These are phyloP conservation scores for Slavum lentiscoides DNA, from an alignment of 2,888 invertebrate species.

Conservation along the genomic window DNA sequence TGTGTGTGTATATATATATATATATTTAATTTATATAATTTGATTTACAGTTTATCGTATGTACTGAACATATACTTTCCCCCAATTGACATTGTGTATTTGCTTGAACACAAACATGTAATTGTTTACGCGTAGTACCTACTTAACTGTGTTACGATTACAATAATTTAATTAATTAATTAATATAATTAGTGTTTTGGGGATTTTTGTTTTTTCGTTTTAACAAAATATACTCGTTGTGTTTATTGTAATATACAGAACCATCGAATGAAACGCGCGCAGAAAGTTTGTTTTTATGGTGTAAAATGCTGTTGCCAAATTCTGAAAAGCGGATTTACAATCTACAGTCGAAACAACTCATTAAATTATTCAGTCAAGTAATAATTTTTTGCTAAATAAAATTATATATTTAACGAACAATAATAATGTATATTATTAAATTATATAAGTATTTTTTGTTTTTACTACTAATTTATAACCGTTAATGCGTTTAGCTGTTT, in stretches of 20 bases:
- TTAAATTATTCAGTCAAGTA: slow-evolving; percentile 80
- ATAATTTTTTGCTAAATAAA: slow-evolving; percentile 43
- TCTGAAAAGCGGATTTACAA: slow-evolving; percentile 86
- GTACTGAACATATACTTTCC: neutral
- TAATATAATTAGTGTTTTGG: neutral
- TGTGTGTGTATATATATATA: too few species aligned
- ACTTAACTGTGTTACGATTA: neutral
- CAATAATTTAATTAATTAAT: neutral
- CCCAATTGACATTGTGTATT: neutral
- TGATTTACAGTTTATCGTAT: neutral
- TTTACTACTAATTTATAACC: neutral
- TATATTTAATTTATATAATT: too few species aligned
- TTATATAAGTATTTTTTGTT: neutral
- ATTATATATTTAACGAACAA: neutral
- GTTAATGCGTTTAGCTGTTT: slow-evolving; percentile 65
- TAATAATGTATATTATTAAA: neutral
- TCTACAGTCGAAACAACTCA: slow-evolving; percentile 86
- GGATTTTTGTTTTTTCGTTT: neutral
- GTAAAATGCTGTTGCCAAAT: slow-evolving; percentile 80
- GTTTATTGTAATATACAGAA: slow-evolving; percentile 10
- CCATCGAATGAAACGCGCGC: slow-evolving; percentile 72
- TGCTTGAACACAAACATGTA: neutral
- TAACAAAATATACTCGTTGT: neutral
- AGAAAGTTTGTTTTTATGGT: slow-evolving; percentile 73
- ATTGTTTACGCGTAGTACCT: neutral